Base-by-base conservation (phyloP, 2,888 invertebrate species). In the Trachelus tabidus region DNA sequence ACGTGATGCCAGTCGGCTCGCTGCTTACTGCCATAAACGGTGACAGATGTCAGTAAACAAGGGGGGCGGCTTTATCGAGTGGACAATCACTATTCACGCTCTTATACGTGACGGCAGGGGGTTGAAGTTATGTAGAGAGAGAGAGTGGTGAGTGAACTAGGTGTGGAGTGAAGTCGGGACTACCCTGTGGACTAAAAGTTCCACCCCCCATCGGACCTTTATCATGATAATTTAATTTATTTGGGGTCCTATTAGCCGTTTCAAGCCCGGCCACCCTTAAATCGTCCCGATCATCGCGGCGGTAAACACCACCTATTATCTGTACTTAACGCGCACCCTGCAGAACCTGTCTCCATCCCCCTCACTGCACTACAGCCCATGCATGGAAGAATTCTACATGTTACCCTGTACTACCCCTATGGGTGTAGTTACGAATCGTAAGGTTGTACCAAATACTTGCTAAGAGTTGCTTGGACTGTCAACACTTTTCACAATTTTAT, bases 201-300 rank as follows among this genome's bases (percentile, higher is more conserved):
- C 56, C 74, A 35, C 69, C 75, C 71, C 76, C 68, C 79, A 75
- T 80, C 82, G 82, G 33, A 71, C 86, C 83, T 90, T 90, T 90
- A 90, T 90, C 85, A 90, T 90, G 90, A 90, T 90, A 90, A 90
- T 90, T 90, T 90, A 89, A 90, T 90, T 90, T 89, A 90, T 90
- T 90, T 89, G 87, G 88, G 85, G 84, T 86, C 83, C 88, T 86
- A 89, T 89, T 89, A 88, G 90, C 85, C 88, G 85, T 84, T 90
- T 89, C 87, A 88, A 87, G 88, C 87, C 87, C 69, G 69, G 77
- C 83, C 84, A 85, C 87, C 87, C 87, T 89, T 85, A 85, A 89
- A 89, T 87, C 83, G 87, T 86, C 81, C 85, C 85, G 88, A 89
- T 89, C 89, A 88, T 88, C 87, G 83, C 83, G 83, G 86, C 88